Evolutionary conservation across 1,140 invertebrate species (phyloP), one percentile per base, ranked within the genome.

Genomic region (Drosophila tristis): DNA sequence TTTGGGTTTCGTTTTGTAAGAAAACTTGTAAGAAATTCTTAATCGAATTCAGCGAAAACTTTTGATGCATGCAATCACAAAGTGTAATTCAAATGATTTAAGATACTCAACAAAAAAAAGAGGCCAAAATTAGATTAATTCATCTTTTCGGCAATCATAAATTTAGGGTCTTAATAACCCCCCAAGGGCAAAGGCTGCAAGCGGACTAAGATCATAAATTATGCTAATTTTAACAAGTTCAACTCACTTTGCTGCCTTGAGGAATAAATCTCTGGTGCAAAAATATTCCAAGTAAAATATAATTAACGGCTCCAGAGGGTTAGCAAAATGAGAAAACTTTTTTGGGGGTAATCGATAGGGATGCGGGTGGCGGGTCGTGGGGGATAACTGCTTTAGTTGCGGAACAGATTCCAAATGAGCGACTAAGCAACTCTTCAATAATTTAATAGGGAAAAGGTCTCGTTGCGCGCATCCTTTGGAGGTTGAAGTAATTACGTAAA

Each of bases 401-500:
- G 11, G 26, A 53, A 53, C 39, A n/a, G 23, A 20, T 89, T 84
- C 76, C 84, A 71, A 71, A 84, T 79, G 71, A 87, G 71, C 75
- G 61, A 76, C 73, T 80, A 76, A 89, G 82, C 68, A 82, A 78
- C 82, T 66, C 59, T 67, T 66, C 31, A 73, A 80, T 87, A 84
- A 87, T 87, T 89, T 62, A 87, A 87, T 84, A 68, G 65, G 66
- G 67, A 85, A 78, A 68, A 35, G 78, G 55, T 59, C 45, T 61
- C 43, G 66, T 45, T 47, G 53, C 47, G 58, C 58, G 54, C 62
- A 62, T 63, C 54, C 44, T 49, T 49, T 26, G 15, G 42, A 89
- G 80, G 79, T 61, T 62, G 39, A 89, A 89, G 84, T 89, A 89
- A 89, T 89, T 89, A 89, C 84, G 84, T 89, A 89, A 89, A 89